Evolutionary conservation across 2,113 vertebrate species (phyloP).

Genomic region (Daubentonia madagascariensis): DNA sequence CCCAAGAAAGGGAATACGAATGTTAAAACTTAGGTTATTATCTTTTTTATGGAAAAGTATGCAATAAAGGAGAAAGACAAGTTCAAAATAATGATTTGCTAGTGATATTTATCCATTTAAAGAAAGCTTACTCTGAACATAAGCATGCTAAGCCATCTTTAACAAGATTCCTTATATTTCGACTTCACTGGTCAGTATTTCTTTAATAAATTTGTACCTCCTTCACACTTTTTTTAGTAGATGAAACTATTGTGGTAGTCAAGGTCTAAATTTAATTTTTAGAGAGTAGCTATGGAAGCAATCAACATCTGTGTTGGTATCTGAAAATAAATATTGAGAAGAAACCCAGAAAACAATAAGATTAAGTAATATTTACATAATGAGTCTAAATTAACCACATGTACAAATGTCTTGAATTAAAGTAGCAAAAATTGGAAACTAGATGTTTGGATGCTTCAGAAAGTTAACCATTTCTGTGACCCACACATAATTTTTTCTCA

Average conservation of each 20-base stretch:
- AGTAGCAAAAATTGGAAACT: not conserved
- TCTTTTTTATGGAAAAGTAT: not conserved
- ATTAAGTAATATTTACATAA: constrained; percentile 53
- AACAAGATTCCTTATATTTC: constrained; percentile 61
- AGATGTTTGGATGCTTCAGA: not conserved
- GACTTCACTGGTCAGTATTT: not conserved
- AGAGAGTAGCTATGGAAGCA: constrained; percentile 35
- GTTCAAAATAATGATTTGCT: not conserved
- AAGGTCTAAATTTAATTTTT: constrained; percentile 56
- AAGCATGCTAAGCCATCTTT: constrained; percentile 50
- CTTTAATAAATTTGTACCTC: constrained; percentile 35
- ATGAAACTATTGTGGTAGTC: constrained; percentile 1
- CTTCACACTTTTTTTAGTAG: not conserved
- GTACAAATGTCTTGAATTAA: constrained; percentile 66
- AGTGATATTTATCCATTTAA: not conserved
- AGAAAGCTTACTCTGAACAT: constrained; percentile 62
- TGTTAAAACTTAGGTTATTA: not conserved
- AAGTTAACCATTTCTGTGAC: constrained; percentile 33
- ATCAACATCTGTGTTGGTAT: constrained; percentile 5
- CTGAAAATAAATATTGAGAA: constrained; percentile 55
- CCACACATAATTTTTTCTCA: constrained; percentile 3
- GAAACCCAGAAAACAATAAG: not conserved
- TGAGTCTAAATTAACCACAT: constrained; percentile 37
- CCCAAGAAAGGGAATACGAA: not conserved
- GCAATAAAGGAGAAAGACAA: not conserved